Evolutionary conservation across 2,113 vertebrate species (phyloP), one percentile per base, ranked within the genome.

Genomic region (Pangasianodon hypophthalmus): DNA sequence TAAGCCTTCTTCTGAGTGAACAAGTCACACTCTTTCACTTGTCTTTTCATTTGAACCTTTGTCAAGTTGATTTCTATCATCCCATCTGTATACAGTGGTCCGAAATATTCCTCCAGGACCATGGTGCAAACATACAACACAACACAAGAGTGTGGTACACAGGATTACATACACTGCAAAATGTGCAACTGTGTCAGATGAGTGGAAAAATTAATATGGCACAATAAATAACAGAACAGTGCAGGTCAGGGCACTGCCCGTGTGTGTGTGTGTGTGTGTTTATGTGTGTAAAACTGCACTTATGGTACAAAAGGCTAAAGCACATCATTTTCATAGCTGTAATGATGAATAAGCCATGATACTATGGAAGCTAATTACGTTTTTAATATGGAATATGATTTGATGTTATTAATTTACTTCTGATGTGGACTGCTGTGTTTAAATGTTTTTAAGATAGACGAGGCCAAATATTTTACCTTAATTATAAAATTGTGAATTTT

Each of bases 401-500:
- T n/a, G 75, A 73, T 73, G 48, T 73, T 50, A 32, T 64, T 85
- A 67, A 85, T 41, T 58, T 13, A 85, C 19, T 16, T 60, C 46
- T 50, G 11, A 52, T 54, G 48, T 81, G 79, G 48, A 81, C 29
- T 81, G 79, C 48, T 81, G 29, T 81, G 29, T 32, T 81, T 81
- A 0, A 80, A 2, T 24, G 24, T 26, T 75, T 79, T 52, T n/a
- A 16, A 54, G 79, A 32, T 32, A 81, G 26, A 2, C 5, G 14
- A 69, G 71, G 69, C 69, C 54, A 87, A 77, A 77, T 75, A 87
- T 87, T 87, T 87, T 56, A 37, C 85, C 21, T 37, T 46, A 29
- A 54, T 81, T 81, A 32, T 58, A 41, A 24, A 54, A 81, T 54
- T 32, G 11, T 29, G 79, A 81, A n/a, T 52, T 81, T 16, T 37